Conservation (phyloP, 2,113 vertebrate species). For the Macroglossus sobrinus region DNA sequence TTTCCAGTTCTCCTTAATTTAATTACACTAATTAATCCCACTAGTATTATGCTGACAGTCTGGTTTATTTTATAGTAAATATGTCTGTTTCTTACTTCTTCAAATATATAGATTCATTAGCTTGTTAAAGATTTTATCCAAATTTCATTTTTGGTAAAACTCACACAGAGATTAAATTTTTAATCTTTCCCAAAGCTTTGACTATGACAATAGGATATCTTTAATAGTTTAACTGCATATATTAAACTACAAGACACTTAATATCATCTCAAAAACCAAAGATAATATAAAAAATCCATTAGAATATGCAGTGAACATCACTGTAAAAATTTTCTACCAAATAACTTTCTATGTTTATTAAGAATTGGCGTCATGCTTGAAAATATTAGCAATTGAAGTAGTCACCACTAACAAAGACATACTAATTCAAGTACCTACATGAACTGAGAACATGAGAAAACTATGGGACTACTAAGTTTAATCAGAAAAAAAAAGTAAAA, state of each 20-base stretch:
- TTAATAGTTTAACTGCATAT: neutral
- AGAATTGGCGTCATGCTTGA: neutral
- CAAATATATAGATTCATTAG: neutral
- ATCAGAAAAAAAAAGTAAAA: neutral
- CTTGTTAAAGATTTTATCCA: neutral
- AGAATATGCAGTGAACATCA: neutral
- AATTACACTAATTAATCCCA: neutral
- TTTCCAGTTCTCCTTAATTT: neutral
- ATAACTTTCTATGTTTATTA: neutral
- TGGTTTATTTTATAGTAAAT: constrained; percentile 12
- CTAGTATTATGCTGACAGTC: neutral
- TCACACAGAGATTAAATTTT: neutral
- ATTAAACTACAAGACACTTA: neutral
- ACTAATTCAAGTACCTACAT: neutral
- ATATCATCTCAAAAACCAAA: neutral
- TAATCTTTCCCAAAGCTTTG: neutral
- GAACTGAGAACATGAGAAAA: neutral
- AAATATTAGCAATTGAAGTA: neutral
- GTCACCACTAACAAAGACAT: neutral
- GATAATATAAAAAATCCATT: neutral
- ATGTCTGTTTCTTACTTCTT: neutral
- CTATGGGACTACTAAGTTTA: neutral
- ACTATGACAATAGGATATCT: neutral
- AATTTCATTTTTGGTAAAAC: neutral
- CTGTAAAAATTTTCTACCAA: neutral